Evolutionary conservation across 2,888 invertebrate genomes (phyloP), one percentile per base, ranked within the genome.

Genomic region (Agrilus mali): DNA sequence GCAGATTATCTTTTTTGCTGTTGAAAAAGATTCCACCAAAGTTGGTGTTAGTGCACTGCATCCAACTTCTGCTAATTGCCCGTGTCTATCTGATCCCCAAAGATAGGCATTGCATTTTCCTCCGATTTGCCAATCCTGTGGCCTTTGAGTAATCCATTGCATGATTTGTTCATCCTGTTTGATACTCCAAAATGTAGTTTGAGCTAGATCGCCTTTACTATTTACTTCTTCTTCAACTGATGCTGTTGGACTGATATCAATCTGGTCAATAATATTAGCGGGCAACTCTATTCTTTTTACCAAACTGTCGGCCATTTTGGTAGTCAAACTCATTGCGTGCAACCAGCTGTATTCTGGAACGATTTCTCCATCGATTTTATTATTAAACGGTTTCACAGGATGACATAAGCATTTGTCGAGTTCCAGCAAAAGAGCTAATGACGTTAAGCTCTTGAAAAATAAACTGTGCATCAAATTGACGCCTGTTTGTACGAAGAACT

Each of bases 41-140:
- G 64, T 59, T 0, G 73, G 71, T 5, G 60, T 57, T 4, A 66
- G 65, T 2, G 64, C 60, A 46, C 63, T 66, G 33, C 68, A 65
- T 4, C 68, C 72, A 47, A 63, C 49, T 49, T 77, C 77, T 33
- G 73, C 75, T 36, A 79, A 60, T 58, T 79, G 78, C 1, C 78
- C 78, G 57, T 78, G 75, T n/a, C 76, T 59, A 33, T 77, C 75
- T 41, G 73, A 74, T 7, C 78, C 78, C 75, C 76, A 78, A 54
- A 77, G 59, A 55, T 66, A 78, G 2, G 73, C 73, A 47, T 71
- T 69, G 60, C 76, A 77, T 57, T 73, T 73, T 5, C 77, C 77
- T 6, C 77, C 77, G 32, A 75, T 70, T 59, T 77, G 77, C 78
- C 78, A 80, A 60, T 78, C 78, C 47, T 74, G 73, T 4, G 78